These are phyloP conservation scores for Eurystomus gularis DNA, from an alignment of 2,113 vertebrate species.

Conservation along the genomic window DNA sequence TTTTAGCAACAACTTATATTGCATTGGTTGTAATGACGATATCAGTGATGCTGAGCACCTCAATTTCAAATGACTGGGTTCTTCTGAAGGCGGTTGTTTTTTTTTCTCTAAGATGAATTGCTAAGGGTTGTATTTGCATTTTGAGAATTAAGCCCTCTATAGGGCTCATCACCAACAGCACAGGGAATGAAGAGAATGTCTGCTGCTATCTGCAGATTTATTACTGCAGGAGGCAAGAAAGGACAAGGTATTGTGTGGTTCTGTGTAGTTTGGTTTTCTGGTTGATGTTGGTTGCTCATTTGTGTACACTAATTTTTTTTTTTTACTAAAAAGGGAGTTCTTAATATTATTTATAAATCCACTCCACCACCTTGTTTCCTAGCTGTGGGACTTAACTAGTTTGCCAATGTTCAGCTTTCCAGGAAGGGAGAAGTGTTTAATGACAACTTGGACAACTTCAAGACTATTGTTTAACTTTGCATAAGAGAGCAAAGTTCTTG, in stretches of 20 bases:
- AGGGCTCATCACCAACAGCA: background rate
- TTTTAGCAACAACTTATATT: background rate
- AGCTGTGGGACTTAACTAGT: background rate
- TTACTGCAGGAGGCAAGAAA: background rate
- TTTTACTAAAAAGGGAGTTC: background rate
- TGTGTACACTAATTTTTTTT: conserved; percentile 11
- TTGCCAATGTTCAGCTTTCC: background rate
- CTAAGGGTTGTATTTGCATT: background rate
- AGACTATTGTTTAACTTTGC: background rate
- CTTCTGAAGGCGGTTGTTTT: background rate
- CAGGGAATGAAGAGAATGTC: background rate
- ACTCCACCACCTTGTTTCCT: background rate
- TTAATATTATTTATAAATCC: background rate
- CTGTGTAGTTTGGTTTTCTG: background rate
- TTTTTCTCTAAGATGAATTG: background rate
- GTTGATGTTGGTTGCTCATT: background rate
- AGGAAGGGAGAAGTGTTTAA: background rate
- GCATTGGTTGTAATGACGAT: background rate
- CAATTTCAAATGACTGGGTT: background rate
- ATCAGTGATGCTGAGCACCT: background rate
- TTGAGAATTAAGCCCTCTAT: background rate
- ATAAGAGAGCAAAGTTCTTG: background rate
- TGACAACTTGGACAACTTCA: background rate
- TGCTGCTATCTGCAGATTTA: background rate
- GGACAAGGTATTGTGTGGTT: background rate